These are phyloP conservation scores for Theropithecus gelada DNA, from an alignment of 2,113 vertebrate species.

Conservation along the genomic window DNA sequence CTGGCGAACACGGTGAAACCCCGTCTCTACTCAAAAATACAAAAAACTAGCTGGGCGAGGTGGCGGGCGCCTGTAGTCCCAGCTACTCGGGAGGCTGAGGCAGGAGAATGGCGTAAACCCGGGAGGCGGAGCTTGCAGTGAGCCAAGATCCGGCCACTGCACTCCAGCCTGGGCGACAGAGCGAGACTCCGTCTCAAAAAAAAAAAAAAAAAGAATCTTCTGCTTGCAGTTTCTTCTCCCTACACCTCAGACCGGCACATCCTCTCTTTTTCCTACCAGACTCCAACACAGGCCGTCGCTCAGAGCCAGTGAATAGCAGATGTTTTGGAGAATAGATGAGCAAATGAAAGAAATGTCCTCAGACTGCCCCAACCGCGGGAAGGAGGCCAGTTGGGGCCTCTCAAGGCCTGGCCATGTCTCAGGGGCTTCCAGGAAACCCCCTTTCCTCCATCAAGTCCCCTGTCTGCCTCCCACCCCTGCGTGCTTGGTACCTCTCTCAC, in stretches of 20 bases:
- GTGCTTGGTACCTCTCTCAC: slow-evolving; percentile 90
- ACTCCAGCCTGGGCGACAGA: too few relatives aligned
- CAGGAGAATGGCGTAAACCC: too few relatives aligned
- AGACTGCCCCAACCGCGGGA: neutral
- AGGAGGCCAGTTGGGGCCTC: neutral
- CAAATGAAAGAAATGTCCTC: neutral
- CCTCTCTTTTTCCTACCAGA: neutral
- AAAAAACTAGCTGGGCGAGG: too few relatives aligned
- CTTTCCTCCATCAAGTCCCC: neutral
- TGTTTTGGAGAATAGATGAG: neutral
- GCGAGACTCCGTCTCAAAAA: too few relatives aligned
- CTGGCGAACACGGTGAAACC: too few relatives aligned
- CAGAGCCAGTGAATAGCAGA: neutral
- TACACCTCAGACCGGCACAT: rapidly evolving
- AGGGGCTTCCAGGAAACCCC: neutral
- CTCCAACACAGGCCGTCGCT: too few relatives aligned
- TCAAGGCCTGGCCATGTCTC: neutral
- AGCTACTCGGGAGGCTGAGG: too few relatives aligned
- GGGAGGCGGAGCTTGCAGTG: too few relatives aligned
- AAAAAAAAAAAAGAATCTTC: neutral
- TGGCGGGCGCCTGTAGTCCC: too few relatives aligned
- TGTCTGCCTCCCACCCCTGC: neutral
- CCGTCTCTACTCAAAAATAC: too few relatives aligned
- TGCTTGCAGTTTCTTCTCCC: neutral
- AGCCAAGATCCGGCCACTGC: too few relatives aligned